Conservation (phyloP, 2,888 invertebrate genomes). For the Drosophila neotestacea region DNA sequence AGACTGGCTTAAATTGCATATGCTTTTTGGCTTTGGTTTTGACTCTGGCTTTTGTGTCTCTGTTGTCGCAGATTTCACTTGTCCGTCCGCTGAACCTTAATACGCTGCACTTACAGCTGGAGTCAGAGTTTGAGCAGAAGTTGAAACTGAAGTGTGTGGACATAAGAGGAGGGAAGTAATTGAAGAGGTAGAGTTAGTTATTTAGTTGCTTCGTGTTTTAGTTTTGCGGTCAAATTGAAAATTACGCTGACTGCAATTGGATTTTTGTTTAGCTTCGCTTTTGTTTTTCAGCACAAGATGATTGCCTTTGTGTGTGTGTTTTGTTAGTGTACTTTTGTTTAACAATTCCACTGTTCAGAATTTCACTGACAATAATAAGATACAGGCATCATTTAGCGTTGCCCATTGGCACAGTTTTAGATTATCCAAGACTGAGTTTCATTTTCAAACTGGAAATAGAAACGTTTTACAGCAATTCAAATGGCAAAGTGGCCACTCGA, state of each 20-base stretch:
- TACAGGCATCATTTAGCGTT: conserved; percentile 42
- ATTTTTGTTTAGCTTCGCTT: conserved; percentile 53
- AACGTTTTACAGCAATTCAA: conserved; percentile 61
- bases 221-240: conserved; percentile 75
- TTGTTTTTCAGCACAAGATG: conserved; percentile 41
- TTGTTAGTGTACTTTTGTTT: conserved; percentile 15
- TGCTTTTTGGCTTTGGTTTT: conserved; percentile 16
- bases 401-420: conserved; percentile 70
- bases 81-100: conserved; percentile 36
- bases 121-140: background rate
- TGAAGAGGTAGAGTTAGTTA: conserved; percentile 40
- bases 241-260: conserved; percentile 66
- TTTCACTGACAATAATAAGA: conserved; percentile 64
- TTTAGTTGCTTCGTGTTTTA: conserved; percentile 45
- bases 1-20: conserved; percentile 30
- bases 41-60: conserved; percentile 45
- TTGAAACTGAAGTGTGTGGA: background rate
- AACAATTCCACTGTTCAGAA: conserved; percentile 23
- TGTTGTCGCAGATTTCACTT: conserved; percentile 65
- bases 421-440: conserved; percentile 38
- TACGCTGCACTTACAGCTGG: conserved; percentile 12
- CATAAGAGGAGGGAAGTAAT: background rate
- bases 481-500: conserved; percentile 46
- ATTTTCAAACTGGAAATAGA: conserved; percentile 48
- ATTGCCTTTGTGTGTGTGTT: conserved; percentile 9